phyloP scores from a whole-genome alignment of 64 coral and sea anemone species.

The Astreopora myriophthalma region DNA sequence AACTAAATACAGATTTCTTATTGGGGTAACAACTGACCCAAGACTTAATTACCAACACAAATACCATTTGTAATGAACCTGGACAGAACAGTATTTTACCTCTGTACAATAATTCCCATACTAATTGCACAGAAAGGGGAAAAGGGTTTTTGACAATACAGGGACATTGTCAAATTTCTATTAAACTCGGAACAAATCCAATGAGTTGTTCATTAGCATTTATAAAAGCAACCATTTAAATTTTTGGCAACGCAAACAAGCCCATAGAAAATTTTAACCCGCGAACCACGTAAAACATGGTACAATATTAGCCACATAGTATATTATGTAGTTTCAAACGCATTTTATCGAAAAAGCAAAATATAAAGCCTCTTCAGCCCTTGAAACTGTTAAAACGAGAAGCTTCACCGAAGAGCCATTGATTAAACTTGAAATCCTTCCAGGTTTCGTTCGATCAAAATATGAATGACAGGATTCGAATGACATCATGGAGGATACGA shows the following conservation, averaged over 20 bases:
- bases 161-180: constrained; percentile 17
- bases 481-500: too few species aligned
- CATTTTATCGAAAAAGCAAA: background rate
- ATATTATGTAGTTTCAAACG: background rate
- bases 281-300: background rate
- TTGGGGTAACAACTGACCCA: background rate
- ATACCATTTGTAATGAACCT: background rate
- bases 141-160: constrained; percentile 21
- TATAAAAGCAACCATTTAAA: background rate
- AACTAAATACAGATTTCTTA: background rate
- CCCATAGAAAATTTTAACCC: background rate
- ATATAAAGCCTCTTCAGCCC: background rate
- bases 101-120: background rate
- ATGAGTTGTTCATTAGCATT: constrained; percentile 4
- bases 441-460: constrained; percentile 21
- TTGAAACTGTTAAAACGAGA: background rate
- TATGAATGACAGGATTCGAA: background rate
- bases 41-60: background rate
- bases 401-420: too few species aligned
- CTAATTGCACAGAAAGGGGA: background rate
- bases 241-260: background rate
- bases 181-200: background rate
- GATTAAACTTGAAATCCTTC: background rate
- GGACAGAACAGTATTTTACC: background rate
- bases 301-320: background rate